These are phyloP conservation scores for Zeus faber DNA, from an alignment of 2,113 vertebrate species.

Conservation along the genomic window DNA sequence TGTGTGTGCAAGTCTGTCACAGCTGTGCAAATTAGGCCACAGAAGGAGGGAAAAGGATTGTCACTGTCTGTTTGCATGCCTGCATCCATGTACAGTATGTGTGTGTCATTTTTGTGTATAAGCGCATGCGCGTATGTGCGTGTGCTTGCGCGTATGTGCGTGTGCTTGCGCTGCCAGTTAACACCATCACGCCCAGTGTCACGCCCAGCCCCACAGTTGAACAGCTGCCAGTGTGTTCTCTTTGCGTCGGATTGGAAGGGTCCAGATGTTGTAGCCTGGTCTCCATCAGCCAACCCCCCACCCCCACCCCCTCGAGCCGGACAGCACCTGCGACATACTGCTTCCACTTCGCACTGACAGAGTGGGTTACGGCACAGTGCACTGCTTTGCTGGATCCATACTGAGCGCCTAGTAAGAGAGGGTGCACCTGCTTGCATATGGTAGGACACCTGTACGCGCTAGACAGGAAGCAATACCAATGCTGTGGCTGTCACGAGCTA, in stretches of 20 bases:
- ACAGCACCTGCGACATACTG: slow-evolving; percentile 77
- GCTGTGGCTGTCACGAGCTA: slow-evolving; percentile 6
- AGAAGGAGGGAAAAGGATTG: slow-evolving; percentile 57
- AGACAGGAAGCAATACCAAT: slow-evolving; percentile 26
- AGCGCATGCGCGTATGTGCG: slow-evolving; percentile 42
- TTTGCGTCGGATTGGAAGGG: slow-evolving; percentile 64
- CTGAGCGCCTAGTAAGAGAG: too few species aligned
- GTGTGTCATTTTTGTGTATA: slow-evolving; percentile 60
- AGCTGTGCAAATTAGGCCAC: slow-evolving; percentile 85
- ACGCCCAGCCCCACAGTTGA: slow-evolving; percentile 82
- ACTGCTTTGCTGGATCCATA: slow-evolving; percentile 71
- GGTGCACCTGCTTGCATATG: neutral
- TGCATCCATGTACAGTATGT: slow-evolving; percentile 4
- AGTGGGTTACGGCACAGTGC: slow-evolving; percentile 75
- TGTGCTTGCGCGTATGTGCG: slow-evolving; percentile 10
- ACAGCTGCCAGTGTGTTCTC: slow-evolving; percentile 84
- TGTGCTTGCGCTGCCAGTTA: slow-evolving; percentile 76
- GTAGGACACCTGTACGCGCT: neutral
- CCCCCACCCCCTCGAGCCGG: slow-evolving; percentile 69
- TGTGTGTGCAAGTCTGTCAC: slow-evolving; percentile 32
- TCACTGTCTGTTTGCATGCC: slow-evolving; percentile 40
- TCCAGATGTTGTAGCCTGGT: slow-evolving; percentile 78
- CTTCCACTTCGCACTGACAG: slow-evolving; percentile 78
- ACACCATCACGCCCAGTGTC: slow-evolving; percentile 81
- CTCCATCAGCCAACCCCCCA: slow-evolving; percentile 70